Conservation (phyloP, 92 coral and sea anemone genomes). For the Paragorgia papillata region DNA sequence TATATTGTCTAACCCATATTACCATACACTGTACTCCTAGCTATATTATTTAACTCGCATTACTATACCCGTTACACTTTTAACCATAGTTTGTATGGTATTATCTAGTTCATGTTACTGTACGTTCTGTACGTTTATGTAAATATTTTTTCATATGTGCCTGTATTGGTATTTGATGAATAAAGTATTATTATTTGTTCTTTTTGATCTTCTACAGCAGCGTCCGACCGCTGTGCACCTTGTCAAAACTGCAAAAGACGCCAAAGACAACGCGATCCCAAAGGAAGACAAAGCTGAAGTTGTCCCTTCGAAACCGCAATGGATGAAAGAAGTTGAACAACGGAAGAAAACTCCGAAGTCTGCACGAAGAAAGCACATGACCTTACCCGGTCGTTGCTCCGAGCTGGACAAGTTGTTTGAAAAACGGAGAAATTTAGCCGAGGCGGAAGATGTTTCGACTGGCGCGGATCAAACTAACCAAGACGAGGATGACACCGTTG, state of each 20-base stretch:
- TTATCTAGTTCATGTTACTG: no score
- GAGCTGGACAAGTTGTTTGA: constrained; percentile 40
- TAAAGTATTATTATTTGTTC: no score
- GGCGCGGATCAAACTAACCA: neutral
- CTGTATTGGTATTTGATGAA: no score
- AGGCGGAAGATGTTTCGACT: neutral
- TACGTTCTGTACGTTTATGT: no score
- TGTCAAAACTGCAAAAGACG: constrained; percentile 82
- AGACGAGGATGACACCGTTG: neutral
- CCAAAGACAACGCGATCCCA: constrained; percentile 70
- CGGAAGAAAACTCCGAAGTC: constrained; percentile 66
- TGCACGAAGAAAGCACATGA: constrained; percentile 3
- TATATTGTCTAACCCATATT: no score
- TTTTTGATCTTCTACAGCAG: neutral
- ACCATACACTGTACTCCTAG: no score
- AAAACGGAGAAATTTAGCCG: constrained; percentile 20
- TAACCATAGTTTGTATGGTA: no score
- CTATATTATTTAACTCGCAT: no score
- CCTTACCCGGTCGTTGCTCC: constrained; percentile 1
- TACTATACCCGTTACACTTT: no score
- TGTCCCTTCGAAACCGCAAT: constrained; percentile 82
- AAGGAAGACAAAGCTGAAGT: constrained; percentile 85
- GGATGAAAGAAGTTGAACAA: constrained; percentile 92
- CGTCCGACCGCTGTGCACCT: constrained; percentile 70
- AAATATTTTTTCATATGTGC: no score